These are phyloP conservation scores for Numida meleagris DNA, from an alignment of 2,113 vertebrate species.

Conservation along the genomic window DNA sequence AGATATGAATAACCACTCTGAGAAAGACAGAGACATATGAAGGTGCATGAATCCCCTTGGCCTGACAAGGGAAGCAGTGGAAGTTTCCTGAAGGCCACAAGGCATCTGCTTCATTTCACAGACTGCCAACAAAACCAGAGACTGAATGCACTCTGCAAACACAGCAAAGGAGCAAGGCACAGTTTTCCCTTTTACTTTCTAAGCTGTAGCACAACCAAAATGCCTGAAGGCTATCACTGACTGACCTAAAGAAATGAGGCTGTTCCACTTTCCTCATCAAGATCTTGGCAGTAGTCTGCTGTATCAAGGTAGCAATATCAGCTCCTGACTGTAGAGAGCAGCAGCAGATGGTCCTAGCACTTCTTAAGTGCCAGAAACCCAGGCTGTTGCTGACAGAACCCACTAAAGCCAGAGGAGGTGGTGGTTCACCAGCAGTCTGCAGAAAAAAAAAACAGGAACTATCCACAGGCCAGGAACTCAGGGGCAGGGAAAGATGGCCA, in stretches of 20 bases:
- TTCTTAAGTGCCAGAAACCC: constrained; percentile 15
- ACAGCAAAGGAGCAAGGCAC: background rate
- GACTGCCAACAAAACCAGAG: background rate
- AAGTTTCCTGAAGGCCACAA: background rate
- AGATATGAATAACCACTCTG: accelerated
- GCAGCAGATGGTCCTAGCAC: constrained; percentile 35
- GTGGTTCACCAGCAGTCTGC: background rate
- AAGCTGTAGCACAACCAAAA: background rate
- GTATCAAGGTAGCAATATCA: background rate
- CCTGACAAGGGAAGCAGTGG: background rate
- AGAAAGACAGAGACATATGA: background rate
- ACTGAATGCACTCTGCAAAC: background rate
- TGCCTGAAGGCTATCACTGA: background rate
- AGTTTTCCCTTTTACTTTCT: background rate
- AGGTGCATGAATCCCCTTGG: background rate
- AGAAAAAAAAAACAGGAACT: background rate
- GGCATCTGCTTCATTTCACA: background rate
- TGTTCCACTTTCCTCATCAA: background rate
- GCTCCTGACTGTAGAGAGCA: background rate
- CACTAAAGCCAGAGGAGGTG: background rate
- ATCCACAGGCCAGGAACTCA: background rate
- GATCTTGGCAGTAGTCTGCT: background rate
- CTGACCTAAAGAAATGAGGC: background rate
- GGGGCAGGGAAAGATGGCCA: background rate
- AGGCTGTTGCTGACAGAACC: background rate